These are phyloP conservation scores for Acanthosoma haemorrhoidale DNA, from an alignment of 2,888 invertebrate genomes.

Conservation along the genomic window DNA sequence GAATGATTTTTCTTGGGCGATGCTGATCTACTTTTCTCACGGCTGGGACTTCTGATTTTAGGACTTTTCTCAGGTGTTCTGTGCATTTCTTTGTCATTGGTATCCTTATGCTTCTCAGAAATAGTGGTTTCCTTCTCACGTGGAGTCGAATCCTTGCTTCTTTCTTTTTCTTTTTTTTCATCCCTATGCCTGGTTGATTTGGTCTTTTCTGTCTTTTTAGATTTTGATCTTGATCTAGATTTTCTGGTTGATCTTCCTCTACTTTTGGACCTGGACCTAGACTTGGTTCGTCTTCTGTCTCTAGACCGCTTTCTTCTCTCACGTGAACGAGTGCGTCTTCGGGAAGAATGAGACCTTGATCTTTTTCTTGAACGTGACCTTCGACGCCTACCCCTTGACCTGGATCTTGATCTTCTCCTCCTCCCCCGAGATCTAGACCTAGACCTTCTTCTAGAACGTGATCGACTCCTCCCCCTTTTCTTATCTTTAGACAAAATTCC, in stretches of 20 bases:
- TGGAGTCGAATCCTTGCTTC: slow-evolving; percentile 23
- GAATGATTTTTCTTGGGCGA: slow-evolving; percentile 41
- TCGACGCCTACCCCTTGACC: slow-evolving; percentile 45
- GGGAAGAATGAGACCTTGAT: slow-evolving; percentile 53
- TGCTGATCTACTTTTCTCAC: slow-evolving; percentile 40
- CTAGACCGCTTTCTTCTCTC: slow-evolving; percentile 45
- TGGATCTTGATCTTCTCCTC: slow-evolving; percentile 43
- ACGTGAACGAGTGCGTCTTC: slow-evolving; percentile 46
- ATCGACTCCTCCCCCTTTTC: slow-evolving; percentile 61
- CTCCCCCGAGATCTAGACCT: slow-evolving; percentile 43
- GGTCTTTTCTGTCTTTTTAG: slow-evolving; percentile 43
- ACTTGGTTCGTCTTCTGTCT: slow-evolving; percentile 37
- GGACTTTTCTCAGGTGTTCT: slow-evolving; percentile 39
- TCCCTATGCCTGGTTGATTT: slow-evolving; percentile 39
- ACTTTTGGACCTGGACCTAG: slow-evolving; percentile 43
- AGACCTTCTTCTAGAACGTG: slow-evolving; percentile 50
- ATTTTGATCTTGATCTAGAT: slow-evolving; percentile 49
- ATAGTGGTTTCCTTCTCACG: slow-evolving; percentile 29
- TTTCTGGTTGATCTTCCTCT: slow-evolving; percentile 43
- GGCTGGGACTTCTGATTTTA: slow-evolving; percentile 35
- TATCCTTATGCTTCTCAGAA: slow-evolving; percentile 9
- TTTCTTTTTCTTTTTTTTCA: slow-evolving; percentile 36
- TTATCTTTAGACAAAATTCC: slow-evolving; percentile 76
- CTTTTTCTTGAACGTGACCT: slow-evolving; percentile 47
- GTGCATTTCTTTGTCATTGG: slow-evolving; percentile 34